A percentile compares a stretch with the other conserved stretches of the same genome.
phyloP scores from a whole-genome alignment of 2,797 vertebrate species.

The Monodelphis domestica region DNA sequence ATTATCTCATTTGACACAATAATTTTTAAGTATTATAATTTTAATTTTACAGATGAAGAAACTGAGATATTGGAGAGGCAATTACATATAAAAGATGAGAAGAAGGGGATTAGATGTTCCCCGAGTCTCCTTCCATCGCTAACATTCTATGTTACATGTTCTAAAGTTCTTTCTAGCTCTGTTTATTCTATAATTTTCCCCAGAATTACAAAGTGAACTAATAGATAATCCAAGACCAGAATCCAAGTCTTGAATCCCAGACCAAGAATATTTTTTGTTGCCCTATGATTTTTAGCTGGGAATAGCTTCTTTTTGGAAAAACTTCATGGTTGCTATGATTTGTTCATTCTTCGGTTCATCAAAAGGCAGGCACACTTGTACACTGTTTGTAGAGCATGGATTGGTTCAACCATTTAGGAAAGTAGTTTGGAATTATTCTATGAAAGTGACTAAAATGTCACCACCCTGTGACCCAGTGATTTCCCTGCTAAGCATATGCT shows the following conservation, averaged over 20 bases:
- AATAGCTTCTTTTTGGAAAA: not conserved
- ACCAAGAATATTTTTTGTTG: not conserved
- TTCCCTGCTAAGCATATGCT: not conserved
- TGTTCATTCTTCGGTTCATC: not conserved
- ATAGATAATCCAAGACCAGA: not conserved
- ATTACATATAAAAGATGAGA: not conserved
- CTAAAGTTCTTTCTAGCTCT: not conserved
- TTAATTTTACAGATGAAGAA: not conserved
- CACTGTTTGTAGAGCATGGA: not conserved
- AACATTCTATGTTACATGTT: not conserved
- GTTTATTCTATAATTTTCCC: not conserved
- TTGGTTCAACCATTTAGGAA: not conserved
- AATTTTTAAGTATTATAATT: not conserved
- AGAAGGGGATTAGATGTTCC: not conserved
- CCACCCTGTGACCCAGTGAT: not conserved
- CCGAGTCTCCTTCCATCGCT: not conserved
- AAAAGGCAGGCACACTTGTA: not conserved
- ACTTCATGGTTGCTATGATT: not conserved
- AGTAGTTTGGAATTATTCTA: not conserved
- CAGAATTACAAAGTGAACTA: not conserved
- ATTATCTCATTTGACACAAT: not conserved
- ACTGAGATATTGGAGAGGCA: not conserved
- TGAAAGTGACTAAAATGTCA: not conserved
- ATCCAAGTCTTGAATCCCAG: not conserved
- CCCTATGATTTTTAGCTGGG: not conserved